These are phyloP conservation scores for Ceratoteleas bidentatus DNA, from an alignment of 1,140 invertebrate species.

Conservation along the genomic window DNA sequence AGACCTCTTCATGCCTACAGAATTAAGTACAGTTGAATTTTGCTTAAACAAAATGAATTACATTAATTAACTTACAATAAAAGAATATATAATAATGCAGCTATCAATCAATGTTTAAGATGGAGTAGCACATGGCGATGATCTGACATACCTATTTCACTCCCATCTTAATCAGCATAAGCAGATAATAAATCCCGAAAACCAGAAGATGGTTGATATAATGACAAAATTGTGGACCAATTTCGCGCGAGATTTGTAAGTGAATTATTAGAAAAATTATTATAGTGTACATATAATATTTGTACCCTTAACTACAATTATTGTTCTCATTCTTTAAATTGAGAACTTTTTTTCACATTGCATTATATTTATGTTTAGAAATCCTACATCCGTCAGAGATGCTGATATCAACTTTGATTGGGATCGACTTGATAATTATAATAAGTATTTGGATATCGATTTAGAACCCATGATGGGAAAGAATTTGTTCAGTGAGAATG, in stretches of 20 bases:
- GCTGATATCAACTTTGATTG: conserved; percentile 75
- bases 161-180: conserved; percentile 69
- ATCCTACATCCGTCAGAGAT: conserved; percentile 79
- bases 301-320: no score
- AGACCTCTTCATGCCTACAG: conserved; percentile 57
- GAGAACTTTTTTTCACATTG: no score
- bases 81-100: no score
- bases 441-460: conserved; percentile 80
- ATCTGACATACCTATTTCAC: conserved; percentile 85
- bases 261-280: no score
- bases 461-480: conserved; percentile 74
- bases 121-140: conserved; percentile 86
- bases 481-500: conserved; percentile 73
- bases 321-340: no score
- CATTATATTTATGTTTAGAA: conserved; percentile 68
- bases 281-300: no score
- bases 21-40: no score
- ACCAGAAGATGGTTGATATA: conserved; percentile 72
- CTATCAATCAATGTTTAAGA: no score
- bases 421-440: conserved; percentile 75
- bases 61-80: no score
- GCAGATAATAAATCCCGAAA: conserved; percentile 35
- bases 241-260: conserved; percentile 82
- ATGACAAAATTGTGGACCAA: conserved; percentile 81
- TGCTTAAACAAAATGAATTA: no score